Evolutionary conservation across 2,888 invertebrate species (phyloP), one percentile per base, ranked within the genome.

Genomic region (Microplitis manilae): DNA sequence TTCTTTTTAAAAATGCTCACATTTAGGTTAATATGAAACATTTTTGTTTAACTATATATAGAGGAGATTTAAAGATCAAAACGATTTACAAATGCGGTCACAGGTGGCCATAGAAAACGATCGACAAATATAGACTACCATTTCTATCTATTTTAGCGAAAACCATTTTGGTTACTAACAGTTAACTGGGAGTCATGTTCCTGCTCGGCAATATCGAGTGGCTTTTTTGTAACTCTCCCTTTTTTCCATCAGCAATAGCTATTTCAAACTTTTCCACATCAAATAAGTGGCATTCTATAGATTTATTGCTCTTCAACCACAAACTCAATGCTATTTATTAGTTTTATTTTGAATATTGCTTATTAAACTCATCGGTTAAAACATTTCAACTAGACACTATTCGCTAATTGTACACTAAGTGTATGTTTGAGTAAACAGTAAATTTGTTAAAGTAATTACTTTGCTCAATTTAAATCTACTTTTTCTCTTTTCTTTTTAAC

Each of bases 11-110:
- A 50, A 50, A 13, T 13, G 13, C 9, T 50, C 50, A 50, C 13
- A 50, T 50, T 50, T 2, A 5, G 13, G 50, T 50, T 9, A 50
- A 13, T 50, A 13, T 50, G 9, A 50, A 50, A 50, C 8, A 6
- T 50, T 50, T 8, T 13, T 13, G 50, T 50, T 13, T 13, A 50
- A 50, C 8, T 50, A 60, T 30, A 62, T 30, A 61, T 61, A 15
- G 15, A 61, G 7, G 38, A 30, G n/a, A 17, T 8, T 13, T 40
- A 65, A 13, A 20, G 40, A 6, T 38, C 40, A 73, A 76, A 68
- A 68, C 77, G 61, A 77, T 77, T 77, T 77, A 73, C 77, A 69
- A 61, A 59, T 73, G 77, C 60, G 77, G 77, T 77, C 77, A 73
- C 73, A 77, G 73, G 68, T 69, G 77, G 64, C 64, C 77, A 77